phyloP scores from a whole-genome alignment of 92 coral and sea anemone species.

The Isaurus tuberculatus region DNA sequence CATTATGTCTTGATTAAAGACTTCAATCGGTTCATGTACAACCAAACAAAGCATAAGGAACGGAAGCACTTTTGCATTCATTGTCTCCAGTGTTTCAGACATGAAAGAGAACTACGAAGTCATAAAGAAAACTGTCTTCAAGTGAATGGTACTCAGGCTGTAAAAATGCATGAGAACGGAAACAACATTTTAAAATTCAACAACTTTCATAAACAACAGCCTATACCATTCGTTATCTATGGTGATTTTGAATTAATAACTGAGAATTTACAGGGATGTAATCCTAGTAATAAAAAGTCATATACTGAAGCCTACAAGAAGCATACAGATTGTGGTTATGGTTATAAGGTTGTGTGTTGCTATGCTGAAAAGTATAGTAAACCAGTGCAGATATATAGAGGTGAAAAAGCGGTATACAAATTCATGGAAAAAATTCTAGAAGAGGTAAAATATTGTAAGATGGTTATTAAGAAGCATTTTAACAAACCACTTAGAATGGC shows the following conservation, averaged over 20 bases:
- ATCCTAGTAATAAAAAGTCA: not conserved
- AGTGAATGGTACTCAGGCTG: not conserved
- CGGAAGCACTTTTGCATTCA: not conserved
- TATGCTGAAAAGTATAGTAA: not conserved
- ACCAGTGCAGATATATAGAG: not conserved
- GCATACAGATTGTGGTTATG: too few species aligned
- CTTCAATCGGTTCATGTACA: not conserved
- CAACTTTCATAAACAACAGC: not conserved
- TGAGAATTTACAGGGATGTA: not conserved
- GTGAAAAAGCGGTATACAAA: too few species aligned
- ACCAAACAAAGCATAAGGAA: not conserved
- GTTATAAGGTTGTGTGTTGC: not conserved
- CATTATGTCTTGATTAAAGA: not conserved
- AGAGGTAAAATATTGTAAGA: too few species aligned
- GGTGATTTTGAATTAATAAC: not conserved
- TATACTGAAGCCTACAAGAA: not conserved
- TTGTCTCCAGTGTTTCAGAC: not conserved
- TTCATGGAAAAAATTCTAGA: too few species aligned
- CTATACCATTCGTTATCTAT: not conserved
- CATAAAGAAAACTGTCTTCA: not conserved
- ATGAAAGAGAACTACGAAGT: rapidly evolving
- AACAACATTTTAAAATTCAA: rapidly evolving
- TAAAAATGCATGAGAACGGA: not conserved
- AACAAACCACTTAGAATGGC: too few species aligned
- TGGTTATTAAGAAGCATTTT: too few species aligned